Base-by-base conservation (phyloP, 1,140 invertebrate genomes). In the Acromyrmex heyeri region DNA sequence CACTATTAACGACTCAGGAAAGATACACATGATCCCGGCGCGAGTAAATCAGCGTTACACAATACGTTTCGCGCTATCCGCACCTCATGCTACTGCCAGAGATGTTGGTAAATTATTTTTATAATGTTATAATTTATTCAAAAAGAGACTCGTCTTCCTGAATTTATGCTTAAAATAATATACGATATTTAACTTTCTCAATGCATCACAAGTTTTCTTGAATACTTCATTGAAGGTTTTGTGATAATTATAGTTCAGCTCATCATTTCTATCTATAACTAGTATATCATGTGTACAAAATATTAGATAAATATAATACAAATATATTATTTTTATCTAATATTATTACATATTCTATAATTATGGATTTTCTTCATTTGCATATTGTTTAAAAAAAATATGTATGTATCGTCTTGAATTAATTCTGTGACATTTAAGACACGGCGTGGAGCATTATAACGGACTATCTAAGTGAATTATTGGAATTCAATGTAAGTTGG, bases 21-120 rank as follows among this genome's bases (percentile, higher is more conserved):
- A 98, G 94, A 95, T 99, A 72, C 99, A 99, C 94, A 99, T 99
- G 99, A 98, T 99, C 3, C 99, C 99, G 0, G 98, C 99, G 1
- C 97, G 96, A 50, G 97, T 99, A 1, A 98, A 98, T 92, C 98
- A 99, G 48, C 97, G 97, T 86, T 99, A 98, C 93, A 97, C 98
- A 8, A 99, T 99, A 89, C 96, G 99, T 72, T 99, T 99, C 95
- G 99, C 99, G 91, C 98, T 99, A 0, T 98, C 99, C 70, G 97
- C 98, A 3, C 98, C 99, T 94, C 97, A 99, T 93, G 98, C 99
- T 24, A 97, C 96, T 0, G 97, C 98, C 24, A 97, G 97, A 75
- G 99, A 99, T 94, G 98, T 99, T 87, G 96, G 97, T 98, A 96
- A 96, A 94, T 82, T 30, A 61, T 75, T 62, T 72, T 61, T 27